Base-by-base conservation (phyloP, 2,888 invertebrate genomes). In the Drosophila rubida region DNA sequence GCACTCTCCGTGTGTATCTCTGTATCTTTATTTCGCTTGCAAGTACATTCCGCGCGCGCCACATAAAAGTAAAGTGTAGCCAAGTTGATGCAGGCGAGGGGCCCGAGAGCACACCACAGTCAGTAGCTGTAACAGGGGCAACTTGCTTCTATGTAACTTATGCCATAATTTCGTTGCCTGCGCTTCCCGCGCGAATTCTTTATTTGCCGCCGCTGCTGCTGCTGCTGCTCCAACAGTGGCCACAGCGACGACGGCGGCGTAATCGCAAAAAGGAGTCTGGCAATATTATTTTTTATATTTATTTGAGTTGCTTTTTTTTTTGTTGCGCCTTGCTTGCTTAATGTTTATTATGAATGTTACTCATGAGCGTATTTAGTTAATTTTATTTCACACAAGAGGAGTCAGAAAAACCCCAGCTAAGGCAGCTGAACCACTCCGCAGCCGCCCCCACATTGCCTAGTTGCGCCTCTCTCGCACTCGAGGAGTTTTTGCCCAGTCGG, bases 301-400 rank as follows among this genome's bases (percentile, higher is more conserved):
- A 75, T 87, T 87, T 69, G 66, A 69, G 68, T 69, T 84, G 69
- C 72, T 70, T 44, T 45, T 44, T 27, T 54, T 44, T 30, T 42
- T 32, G 30, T 9, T 19, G 32, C 72, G 76, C 63, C 75, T 61
- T 78, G 64, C 75, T 72, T 78, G 66, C 89, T 81, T 87, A 85
- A 86, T 86, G 89, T 88, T 86, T 86, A 86, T 88, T 89, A 89
- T 89, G 89, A 86, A 86, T 86, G 85, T 87, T 88, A 81, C 85
- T 86, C 85, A 85, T 87, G 85, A 86, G 85, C 85, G 89, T 86
- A 86, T 89, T 86, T 86, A 86, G 89, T 86, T 86, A 86, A 86
- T 86, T 86, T 86, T 86, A 86, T 86, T 87, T 89, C 85, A 86
- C 89, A 86, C 85, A 81, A 86, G 85, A 89, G 85, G 73, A 87